These are phyloP conservation scores for Hippocampus barbouri DNA, from an alignment of 2,113 vertebrate genomes.

Conservation along the genomic window DNA sequence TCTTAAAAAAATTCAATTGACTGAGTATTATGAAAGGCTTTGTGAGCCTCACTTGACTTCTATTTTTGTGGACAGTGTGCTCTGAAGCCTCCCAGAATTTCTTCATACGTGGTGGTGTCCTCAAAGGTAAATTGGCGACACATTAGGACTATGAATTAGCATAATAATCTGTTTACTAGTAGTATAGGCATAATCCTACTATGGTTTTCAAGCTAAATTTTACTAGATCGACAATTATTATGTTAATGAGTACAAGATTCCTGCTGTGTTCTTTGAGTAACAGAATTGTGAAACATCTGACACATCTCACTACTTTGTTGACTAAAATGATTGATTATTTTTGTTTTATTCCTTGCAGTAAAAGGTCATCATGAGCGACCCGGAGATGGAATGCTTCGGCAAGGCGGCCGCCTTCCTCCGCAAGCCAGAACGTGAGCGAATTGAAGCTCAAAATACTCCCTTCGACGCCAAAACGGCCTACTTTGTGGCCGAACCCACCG, in stretches of 20 bases:
- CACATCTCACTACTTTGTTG: neutral
- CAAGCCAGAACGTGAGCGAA: slow-evolving; percentile 82
- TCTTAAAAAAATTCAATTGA: no score
- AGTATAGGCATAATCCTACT: neutral
- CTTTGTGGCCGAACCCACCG: slow-evolving; percentile 73
- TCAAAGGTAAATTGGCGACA: slow-evolving; percentile 33
- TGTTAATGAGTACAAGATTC: neutral
- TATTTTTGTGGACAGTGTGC: slow-evolving; percentile 28
- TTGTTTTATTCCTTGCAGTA: slow-evolving; percentile 34
- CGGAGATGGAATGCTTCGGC: slow-evolving; percentile 85
- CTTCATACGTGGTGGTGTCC: slow-evolving; percentile 28
- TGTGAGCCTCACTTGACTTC: neutral
- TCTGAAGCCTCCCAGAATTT: slow-evolving; percentile 31
- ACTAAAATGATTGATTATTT: neutral
- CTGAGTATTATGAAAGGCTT: neutral
- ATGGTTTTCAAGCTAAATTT: neutral
- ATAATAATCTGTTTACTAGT: neutral
- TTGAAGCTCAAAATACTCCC: slow-evolving; percentile 77
- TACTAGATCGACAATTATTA: neutral
- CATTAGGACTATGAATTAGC: neutral
- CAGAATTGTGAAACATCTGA: neutral
- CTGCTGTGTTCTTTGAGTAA: neutral
- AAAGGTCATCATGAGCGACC: slow-evolving; percentile 74
- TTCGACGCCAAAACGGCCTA: slow-evolving; percentile 84
- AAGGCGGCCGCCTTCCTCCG: slow-evolving; percentile 79